Percentiles rank a stretch among this genome's conserved stretches.
Conservation (phyloP, 2,888 invertebrate species). For the Amphipyra berbera region DNA sequence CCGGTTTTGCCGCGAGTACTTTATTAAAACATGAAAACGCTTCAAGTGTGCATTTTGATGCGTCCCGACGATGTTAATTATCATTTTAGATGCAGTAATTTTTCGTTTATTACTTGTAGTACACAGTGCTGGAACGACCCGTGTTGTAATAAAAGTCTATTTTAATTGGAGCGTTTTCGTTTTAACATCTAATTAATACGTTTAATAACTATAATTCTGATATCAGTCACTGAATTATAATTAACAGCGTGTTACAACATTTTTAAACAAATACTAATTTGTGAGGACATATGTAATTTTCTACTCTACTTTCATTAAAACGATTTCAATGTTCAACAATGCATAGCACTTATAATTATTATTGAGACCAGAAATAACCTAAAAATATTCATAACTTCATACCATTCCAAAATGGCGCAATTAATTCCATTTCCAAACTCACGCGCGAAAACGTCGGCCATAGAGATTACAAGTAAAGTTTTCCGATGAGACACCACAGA, state of each 20-base stretch:
- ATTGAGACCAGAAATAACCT: slow-evolving; percentile 17
- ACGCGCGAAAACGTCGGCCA: slow-evolving; percentile 62
- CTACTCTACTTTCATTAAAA: slow-evolving; percentile 32
- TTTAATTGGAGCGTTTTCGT: slow-evolving; percentile 80
- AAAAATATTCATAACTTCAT: slow-evolving; percentile 46
- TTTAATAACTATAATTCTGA: slow-evolving; percentile 74
- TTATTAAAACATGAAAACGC: slow-evolving; percentile 63
- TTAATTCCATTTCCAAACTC: slow-evolving; percentile 49
- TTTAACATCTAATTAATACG: slow-evolving; percentile 79
- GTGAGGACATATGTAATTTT: slow-evolving; percentile 40
- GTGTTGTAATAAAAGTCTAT: slow-evolving; percentile 76
- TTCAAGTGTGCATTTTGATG: slow-evolving; percentile 72
- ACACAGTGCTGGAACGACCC: slow-evolving; percentile 66
- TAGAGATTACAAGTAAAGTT: slow-evolving; percentile 88
- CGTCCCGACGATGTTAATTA: slow-evolving; percentile 77
- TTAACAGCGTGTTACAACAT: slow-evolving; percentile 53
- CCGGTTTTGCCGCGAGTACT: slow-evolving; percentile 66
- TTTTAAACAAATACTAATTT: slow-evolving; percentile 60
- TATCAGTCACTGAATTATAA: slow-evolving; percentile 59
- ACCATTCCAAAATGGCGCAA: slow-evolving; percentile 39
- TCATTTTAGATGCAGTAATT: slow-evolving; percentile 75
- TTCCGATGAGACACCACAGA: slow-evolving; percentile 88
- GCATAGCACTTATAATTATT: neutral
- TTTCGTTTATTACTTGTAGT: slow-evolving; percentile 80
- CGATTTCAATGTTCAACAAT: neutral